These are phyloP conservation scores for Cantharis lateralis DNA, from an alignment of 2,888 invertebrate genomes.

Conservation along the genomic window DNA sequence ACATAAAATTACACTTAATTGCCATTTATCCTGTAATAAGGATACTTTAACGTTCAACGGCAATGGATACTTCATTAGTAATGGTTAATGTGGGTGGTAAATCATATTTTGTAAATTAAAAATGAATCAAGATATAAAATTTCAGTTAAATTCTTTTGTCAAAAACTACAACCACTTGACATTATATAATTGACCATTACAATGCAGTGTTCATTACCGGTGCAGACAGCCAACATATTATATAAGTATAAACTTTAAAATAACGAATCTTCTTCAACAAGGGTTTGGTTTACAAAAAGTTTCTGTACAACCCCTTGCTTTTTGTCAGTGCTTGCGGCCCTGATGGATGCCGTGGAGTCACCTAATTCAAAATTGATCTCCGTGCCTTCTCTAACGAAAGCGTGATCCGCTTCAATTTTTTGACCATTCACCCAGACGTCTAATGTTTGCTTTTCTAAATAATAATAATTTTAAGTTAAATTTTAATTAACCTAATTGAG, in stretches of 20 bases:
- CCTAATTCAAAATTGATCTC: background rate
- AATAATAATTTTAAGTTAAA: constrained; percentile 25
- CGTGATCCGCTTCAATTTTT: background rate
- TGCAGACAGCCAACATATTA: background rate
- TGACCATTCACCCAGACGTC: constrained; percentile 72
- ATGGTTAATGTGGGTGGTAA: background rate
- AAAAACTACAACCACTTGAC: too few species aligned
- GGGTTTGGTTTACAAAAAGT: background rate
- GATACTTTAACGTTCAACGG: too few species aligned
- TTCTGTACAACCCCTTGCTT: background rate
- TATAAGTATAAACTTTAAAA: background rate
- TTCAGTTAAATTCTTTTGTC: too few species aligned
- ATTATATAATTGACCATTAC: background rate
- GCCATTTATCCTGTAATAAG: background rate
- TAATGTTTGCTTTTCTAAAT: constrained; percentile 74
- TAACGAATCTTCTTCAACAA: background rate
- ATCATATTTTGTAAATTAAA: too few species aligned
- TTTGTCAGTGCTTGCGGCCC: background rate
- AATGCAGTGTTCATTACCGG: background rate
- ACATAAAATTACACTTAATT: background rate
- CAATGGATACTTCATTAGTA: background rate
- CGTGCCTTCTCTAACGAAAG: background rate
- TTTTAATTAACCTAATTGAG: constrained; percentile 25
- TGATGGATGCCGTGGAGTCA: background rate
- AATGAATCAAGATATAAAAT: too few species aligned